Percentiles rank a stretch among this genome's conserved stretches.
phyloP scores from a whole-genome alignment of 2,113 vertebrate species.

The Ranitomeya variabilis region DNA sequence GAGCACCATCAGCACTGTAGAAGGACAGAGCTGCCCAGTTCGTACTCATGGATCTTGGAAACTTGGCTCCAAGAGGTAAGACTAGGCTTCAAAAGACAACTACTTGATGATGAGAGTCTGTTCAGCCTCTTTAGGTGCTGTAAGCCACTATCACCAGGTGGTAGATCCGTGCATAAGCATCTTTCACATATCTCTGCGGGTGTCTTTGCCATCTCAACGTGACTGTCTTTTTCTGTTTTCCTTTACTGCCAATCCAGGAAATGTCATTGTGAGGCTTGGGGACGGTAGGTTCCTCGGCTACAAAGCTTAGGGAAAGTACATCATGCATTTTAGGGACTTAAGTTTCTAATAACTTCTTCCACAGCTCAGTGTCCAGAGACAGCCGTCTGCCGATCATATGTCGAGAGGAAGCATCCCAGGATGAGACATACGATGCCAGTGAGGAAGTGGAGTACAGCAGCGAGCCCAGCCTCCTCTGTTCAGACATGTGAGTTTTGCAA shows the following conservation, averaged over 20 bases:
- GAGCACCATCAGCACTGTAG: conserved; percentile 83
- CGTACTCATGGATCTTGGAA: conserved; percentile 86
- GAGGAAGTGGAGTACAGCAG: conserved; percentile 83
- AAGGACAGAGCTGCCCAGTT: conserved; percentile 78
- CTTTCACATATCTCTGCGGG: not conserved
- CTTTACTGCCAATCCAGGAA: conserved; percentile 73
- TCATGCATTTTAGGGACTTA: not conserved
- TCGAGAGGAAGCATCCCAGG: conserved; percentile 82
- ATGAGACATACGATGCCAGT: conserved; percentile 83
- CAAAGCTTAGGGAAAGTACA: not conserved
- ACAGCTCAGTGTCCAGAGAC: conserved; percentile 88
- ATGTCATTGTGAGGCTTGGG: conserved; percentile 77
- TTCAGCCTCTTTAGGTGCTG: not conserved
- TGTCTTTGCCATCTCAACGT: not conserved
- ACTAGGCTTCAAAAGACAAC: not conserved
- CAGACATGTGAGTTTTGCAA: conserved; percentile 83
- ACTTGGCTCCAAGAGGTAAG: conserved; percentile 88
- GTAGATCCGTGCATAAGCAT: not conserved
- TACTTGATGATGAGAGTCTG: not conserved
- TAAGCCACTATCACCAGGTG: not conserved
- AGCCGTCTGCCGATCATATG: conserved; percentile 86
- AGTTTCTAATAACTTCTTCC: not conserved
- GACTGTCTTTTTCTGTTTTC: conserved; percentile 64
- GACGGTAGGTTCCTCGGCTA: conserved; percentile 72
- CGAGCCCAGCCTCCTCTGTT: conserved; percentile 85